Evolutionary conservation across 2,888 invertebrate species (phyloP).

Genomic region (Cryptocephalus primarius): DNA sequence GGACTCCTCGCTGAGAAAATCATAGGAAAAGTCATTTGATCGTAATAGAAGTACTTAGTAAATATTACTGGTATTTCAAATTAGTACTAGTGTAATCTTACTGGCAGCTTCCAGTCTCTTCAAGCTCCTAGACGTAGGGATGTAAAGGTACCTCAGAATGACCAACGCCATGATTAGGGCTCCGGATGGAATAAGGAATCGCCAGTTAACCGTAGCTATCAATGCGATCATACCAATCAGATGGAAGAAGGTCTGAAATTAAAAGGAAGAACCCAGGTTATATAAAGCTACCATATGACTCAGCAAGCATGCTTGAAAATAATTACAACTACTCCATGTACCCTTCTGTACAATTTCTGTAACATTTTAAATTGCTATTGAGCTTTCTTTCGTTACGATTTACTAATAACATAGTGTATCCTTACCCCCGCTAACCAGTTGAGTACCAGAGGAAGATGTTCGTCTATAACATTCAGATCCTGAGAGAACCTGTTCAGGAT

Average conservation of each 20-base stretch:
- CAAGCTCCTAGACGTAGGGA: slow-evolving; percentile 20
- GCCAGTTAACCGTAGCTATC: slow-evolving; percentile 44
- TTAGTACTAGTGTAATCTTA: slow-evolving; percentile 8
- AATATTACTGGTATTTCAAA: background rate
- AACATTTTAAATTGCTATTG: too few relatives aligned
- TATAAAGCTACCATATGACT: background rate
- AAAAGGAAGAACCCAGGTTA: background rate
- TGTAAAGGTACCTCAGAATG: slow-evolving; percentile 14
- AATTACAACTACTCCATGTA: too few relatives aligned
- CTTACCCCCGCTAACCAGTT: slow-evolving; percentile 15
- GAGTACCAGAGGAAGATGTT: slow-evolving; percentile 17
- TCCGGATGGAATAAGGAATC: slow-evolving; percentile 18
- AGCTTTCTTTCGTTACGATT: too few relatives aligned
- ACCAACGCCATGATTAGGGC: slow-evolving; percentile 11
- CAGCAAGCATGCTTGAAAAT: too few relatives aligned
- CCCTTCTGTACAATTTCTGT: too few relatives aligned
- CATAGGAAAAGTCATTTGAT: slow-evolving; percentile 6
- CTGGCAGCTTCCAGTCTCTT: slow-evolving; percentile 22
- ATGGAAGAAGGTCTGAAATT: slow-evolving; percentile 6
- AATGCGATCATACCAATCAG: slow-evolving; percentile 15
- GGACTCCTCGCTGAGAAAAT: slow-evolving; percentile 31
- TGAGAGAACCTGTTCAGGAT: slow-evolving; percentile 28
- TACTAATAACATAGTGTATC: too few relatives aligned
- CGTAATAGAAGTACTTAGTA: too few relatives aligned
- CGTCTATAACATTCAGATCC: slow-evolving; percentile 24